Base-by-base conservation (phyloP, 2,888 invertebrate genomes). In the Oeneis ivallda region DNA sequence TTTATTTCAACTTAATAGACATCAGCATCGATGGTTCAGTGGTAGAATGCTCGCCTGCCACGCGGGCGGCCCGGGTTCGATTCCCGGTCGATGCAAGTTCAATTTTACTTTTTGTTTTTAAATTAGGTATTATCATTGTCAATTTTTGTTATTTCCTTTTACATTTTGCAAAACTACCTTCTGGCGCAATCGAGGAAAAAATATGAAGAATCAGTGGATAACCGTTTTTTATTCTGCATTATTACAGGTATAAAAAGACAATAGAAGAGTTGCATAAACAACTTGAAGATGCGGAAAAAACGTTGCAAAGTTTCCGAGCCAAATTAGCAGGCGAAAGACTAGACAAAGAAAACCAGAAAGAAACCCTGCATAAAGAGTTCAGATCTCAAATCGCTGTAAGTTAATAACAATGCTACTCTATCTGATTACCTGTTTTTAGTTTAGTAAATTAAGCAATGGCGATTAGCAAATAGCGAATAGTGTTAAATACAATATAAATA, bases 1-100 rank as follows among this genome's bases (percentile, higher is more conserved):
- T 19, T 56, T 19, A 41, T 37, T 61, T 41, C 37, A 8, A 2
- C 10, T 1, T 15, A 8, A 1, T 39, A 4, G 0, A 1, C 0
- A 47, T 3, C 49, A 85, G 88, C 89, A 90, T 90, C 90, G 90
- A 86, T 90, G 89, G 90, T 89, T 71, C 71, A 71, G 70, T 71
- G 71, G 70, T 71, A 71, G 71, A 71, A 71, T 71, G 71, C 91
- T 92, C 92, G 92, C 92, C 92, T 92, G 92, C 92, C 91, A 92
- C 92, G 92, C 92, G 92, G 92, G 92, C 92, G 92, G 92, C 92
- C 92, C 92, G 92, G 92, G 92, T 92, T 92, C 92, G 92, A 92
- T 92, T 92, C 92, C 92, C 92, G 92, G 92, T 87, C 92, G 92
- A 92, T 92, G 91, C 92, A 92, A 0, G 0, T 0, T 7, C 64